Evolutionary conservation across 2,113 vertebrate species (phyloP), one percentile per base, ranked within the genome.

Genomic region (Heptranchias perlo): DNA sequence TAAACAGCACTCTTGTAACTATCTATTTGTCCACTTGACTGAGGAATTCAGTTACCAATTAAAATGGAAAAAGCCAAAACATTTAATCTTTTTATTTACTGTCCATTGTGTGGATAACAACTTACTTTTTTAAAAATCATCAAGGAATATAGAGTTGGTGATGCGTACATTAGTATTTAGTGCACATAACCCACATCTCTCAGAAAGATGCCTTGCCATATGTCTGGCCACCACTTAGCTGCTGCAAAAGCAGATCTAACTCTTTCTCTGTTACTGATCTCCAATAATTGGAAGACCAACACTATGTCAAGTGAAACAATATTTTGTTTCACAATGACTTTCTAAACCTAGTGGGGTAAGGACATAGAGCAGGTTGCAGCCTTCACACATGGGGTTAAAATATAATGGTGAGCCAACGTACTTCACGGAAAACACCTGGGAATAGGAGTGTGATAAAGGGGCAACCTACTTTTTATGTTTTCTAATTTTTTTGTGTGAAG

Each of bases 11-110:
- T 35, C 28, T 91, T 52, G 87, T 31, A 58, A 54, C 52, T 35
- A 91, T 91, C 52, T 54, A 28, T 91, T 3, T 91, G 69, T 76
- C 69, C 69, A 35, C 11, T 91, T 54, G 28, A 52, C 52, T 3
- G 87, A 58, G 52, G 28, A 91, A 58, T 58, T 91, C 87, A 58
- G 52, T 91, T 91, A 58, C 87, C 87, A 91, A 91, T 91, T 91
- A 91, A 91, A 91, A 91, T 91, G 87, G 28, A 35, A 52, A 86
- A 47, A 58, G 31, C 87, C 52, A 35, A 31, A 52, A 4, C 13
- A 86, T 47, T 86, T 86, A 13, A 58, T 89, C 25, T 89, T 89
- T 89, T 52, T 54, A 54, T 54, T 89, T 89, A 89, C 49, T 89
- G 86, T 13, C 49, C 11, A 89, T 3, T 89, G 47, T 47, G 39